phyloP scores from a whole-genome alignment of 2,797 vertebrate species.

The Trichosurus vulpecula region DNA sequence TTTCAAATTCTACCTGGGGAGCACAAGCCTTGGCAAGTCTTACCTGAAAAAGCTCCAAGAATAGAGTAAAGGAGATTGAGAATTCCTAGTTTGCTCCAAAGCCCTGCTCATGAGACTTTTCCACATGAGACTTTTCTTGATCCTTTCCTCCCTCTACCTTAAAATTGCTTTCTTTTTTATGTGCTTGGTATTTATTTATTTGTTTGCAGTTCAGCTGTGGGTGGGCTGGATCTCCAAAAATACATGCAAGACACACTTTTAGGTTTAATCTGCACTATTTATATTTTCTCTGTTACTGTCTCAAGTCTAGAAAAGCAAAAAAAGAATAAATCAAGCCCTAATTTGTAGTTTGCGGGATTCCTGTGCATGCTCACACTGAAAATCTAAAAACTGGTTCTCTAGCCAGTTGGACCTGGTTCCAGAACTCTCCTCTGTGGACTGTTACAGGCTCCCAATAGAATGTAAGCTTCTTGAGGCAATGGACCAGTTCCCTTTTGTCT shows the following conservation, averaged over 20 bases:
- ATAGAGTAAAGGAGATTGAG: neutral
- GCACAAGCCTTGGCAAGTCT: neutral
- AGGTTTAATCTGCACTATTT: neutral
- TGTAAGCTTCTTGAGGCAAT: neutral
- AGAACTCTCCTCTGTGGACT: neutral
- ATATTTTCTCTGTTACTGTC: neutral
- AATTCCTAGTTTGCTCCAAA: neutral
- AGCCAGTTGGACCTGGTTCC: neutral
- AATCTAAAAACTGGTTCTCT: neutral
- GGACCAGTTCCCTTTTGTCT: neutral
- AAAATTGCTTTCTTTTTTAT: neutral
- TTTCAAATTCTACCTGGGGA: neutral
- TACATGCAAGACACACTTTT: neutral
- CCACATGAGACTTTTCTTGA: neutral
- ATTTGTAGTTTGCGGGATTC: neutral
- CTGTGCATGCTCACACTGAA: neutral
- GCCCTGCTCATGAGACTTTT: neutral
- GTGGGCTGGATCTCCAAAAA: neutral
- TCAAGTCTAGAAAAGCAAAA: neutral
- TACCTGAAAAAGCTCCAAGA: neutral
- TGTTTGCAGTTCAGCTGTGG: neutral
- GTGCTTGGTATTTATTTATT: neutral
- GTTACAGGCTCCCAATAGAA: neutral
- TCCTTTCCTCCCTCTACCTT: neutral
- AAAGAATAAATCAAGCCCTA: neutral